These are phyloP conservation scores for Menidia beryllina DNA, from an alignment of 2,113 vertebrate species.

Conservation along the genomic window DNA sequence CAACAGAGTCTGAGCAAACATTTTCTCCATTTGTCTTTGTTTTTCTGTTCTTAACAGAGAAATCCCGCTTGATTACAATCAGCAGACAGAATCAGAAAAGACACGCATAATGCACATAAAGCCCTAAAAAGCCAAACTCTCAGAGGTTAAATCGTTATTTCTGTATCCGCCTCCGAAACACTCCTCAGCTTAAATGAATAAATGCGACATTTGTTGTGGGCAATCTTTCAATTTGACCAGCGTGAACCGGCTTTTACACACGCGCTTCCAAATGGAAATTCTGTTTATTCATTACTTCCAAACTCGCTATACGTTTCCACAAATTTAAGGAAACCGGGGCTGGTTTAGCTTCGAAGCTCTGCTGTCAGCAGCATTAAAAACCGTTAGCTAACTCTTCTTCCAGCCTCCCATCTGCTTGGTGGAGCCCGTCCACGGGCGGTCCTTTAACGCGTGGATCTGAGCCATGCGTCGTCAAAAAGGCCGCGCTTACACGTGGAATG, in stretches of 20 bases:
- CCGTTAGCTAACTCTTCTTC: conserved; percentile 11
- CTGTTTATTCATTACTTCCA: conserved; percentile 18
- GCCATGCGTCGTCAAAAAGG: conserved; percentile 16
- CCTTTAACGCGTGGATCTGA: conserved; percentile 9
- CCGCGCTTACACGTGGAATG: conserved; percentile 4
- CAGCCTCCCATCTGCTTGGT: conserved; percentile 26
- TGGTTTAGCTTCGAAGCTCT: conserved; percentile 9
- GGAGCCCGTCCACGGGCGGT: conserved; percentile 29
- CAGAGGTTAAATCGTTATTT: conserved; percentile 15
- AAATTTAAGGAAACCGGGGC: conserved; percentile 3
- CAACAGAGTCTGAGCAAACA: not conserved
- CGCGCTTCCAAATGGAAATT: conserved; percentile 21
- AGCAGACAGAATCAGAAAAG: not conserved
- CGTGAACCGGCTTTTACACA: conserved; percentile 26
- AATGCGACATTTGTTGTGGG: conserved; percentile 20
- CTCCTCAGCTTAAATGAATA: conserved; percentile 17
- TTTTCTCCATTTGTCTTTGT: not conserved
- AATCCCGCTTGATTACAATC: not conserved
- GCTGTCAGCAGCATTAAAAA: conserved; percentile 5
- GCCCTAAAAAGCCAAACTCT: not conserved
- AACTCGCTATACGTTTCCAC: too few species aligned
- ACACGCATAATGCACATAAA: not conserved
- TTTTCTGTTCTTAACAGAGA: not conserved
- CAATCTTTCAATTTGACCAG: conserved; percentile 39
- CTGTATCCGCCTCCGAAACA: conserved; percentile 6